Evolutionary conservation across 2,888 invertebrate species (phyloP).

Genomic region (Stenotaenia linearis): DNA sequence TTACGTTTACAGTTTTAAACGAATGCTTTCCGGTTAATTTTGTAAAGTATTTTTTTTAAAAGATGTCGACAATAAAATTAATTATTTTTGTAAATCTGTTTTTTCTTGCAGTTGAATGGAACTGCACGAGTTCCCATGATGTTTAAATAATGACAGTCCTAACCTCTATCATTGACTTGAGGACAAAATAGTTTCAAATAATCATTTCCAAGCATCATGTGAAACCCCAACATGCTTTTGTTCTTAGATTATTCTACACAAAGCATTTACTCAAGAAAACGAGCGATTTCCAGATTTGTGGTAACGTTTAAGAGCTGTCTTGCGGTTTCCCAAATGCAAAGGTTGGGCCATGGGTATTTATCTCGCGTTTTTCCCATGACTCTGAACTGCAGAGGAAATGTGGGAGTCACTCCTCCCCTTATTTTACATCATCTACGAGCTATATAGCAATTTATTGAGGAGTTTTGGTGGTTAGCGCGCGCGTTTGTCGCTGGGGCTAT

Average conservation of each 20-base stretch:
- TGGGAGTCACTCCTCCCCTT: not conserved
- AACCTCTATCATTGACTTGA: too few species aligned
- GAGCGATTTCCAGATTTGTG: not conserved
- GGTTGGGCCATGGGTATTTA: not conserved
- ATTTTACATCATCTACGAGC: not conserved
- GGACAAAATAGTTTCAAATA: too few species aligned
- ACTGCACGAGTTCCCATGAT: too few species aligned
- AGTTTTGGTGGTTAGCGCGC: constrained; percentile 1
- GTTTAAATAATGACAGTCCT: too few species aligned
- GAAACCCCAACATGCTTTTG: too few species aligned
- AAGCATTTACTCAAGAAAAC: not conserved
- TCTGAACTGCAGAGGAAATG: not conserved
- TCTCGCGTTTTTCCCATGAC: not conserved
- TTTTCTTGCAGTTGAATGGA: too few species aligned
- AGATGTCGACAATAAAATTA: too few species aligned
- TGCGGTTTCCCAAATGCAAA: not conserved
- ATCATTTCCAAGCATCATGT: too few species aligned
- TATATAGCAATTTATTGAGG: not conserved
- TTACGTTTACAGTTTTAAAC: too few species aligned
- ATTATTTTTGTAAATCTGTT: too few species aligned
- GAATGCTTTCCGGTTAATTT: too few species aligned
- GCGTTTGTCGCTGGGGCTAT: not conserved
- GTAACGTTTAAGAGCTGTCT: not conserved
- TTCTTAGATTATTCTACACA: not conserved
- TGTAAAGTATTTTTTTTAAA: too few species aligned